Percentiles rank a stretch among this genome's conserved stretches.
Conservation (phyloP, 2,113 vertebrate species). For the Forbesichthys papilliferus region DNA sequence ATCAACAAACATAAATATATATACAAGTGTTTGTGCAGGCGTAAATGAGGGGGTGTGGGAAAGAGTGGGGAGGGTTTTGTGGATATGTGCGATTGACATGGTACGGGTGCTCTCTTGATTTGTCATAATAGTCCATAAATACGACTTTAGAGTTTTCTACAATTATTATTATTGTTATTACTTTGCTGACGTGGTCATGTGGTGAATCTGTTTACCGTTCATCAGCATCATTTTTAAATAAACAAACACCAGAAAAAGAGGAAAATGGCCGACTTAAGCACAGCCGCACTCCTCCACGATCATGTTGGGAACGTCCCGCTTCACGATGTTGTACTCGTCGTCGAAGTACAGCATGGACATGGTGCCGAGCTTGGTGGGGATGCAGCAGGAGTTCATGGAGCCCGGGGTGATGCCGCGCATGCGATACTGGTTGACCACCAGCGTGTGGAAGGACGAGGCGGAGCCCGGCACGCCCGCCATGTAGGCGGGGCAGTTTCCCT, state of each 20-base stretch:
- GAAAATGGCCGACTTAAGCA: constrained; percentile 77
- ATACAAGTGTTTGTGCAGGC: no score
- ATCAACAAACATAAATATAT: no score
- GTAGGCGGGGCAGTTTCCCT: constrained; percentile 97
- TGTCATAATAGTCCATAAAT: no score
- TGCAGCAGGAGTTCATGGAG: constrained; percentile 97
- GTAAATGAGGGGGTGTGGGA: no score
- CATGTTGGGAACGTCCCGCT: constrained; percentile 99
- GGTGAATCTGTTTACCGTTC: background rate
- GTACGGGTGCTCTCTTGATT: no score
- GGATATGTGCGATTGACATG: no score
- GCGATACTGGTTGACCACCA: constrained; percentile 98
- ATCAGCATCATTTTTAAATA: background rate
- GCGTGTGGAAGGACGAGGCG: constrained; percentile 96
- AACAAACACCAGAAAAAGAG: background rate
- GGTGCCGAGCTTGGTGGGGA: constrained; percentile 98
- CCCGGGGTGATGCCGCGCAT: constrained; percentile 96
- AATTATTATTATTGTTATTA: no score
- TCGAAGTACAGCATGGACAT: constrained; percentile 99
- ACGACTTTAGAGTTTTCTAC: no score
- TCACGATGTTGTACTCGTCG: constrained; percentile 99
- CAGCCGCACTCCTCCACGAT: constrained; percentile 99
- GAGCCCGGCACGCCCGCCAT: constrained; percentile 96
- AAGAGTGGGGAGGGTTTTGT: no score
- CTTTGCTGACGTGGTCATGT: no score